These are phyloP conservation scores for Spodoptera litura DNA, from an alignment of 1,140 invertebrate genomes.

Conservation along the genomic window DNA sequence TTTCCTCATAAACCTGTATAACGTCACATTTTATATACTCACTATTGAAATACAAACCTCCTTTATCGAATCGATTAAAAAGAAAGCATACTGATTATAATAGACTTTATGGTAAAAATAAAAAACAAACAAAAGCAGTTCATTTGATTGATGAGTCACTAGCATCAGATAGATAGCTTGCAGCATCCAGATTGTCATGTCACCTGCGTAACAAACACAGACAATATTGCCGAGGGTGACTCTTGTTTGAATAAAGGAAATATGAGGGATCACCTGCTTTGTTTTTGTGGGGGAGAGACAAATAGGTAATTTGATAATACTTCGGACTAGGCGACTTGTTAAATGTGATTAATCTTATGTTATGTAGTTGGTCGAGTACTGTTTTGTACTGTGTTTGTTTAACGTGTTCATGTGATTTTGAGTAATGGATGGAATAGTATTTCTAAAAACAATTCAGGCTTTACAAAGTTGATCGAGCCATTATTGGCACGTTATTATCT, in stretches of 20 bases:
- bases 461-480: no score
- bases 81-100: neutral
- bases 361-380: neutral
- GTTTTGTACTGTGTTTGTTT: no score
- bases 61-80: neutral
- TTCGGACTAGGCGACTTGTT: neutral
- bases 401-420: no score
- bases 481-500: no score
- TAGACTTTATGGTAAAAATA: no score
- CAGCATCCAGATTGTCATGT: constrained; percentile 21
- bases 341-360: no score
- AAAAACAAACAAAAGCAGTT: neutral
- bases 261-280: constrained; percentile 33
- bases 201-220: constrained; percentile 12
- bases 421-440: no score
- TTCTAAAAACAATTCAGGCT: no score
- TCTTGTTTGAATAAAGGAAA: constrained; percentile 28
- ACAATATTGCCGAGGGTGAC: constrained; percentile 22
- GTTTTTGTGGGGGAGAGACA: constrained; percentile 15
- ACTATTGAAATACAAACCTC: no score
- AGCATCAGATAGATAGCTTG: neutral
- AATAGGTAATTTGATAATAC: constrained; percentile 35
- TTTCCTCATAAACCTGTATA: no score
- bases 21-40: no score
- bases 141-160: constrained; percentile 16